Percentiles rank a stretch among this genome's conserved stretches.
These are phyloP conservation scores for Morelia viridis DNA, from an alignment of 2,797 vertebrate species.

Conservation along the genomic window DNA sequence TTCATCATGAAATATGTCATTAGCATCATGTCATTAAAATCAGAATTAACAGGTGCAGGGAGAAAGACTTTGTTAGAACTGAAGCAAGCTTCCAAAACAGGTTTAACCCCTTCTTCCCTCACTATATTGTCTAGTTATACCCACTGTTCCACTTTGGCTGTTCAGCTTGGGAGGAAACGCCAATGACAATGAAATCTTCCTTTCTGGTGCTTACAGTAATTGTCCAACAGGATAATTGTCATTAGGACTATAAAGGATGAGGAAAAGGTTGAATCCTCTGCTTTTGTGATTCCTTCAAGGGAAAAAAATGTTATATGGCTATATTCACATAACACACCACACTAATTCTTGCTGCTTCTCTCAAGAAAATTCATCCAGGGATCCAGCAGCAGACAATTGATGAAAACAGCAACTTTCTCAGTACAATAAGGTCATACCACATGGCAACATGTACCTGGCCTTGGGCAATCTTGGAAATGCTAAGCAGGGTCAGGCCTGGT, in stretches of 20 bases:
- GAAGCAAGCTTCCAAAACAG: neutral
- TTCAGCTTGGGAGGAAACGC: neutral
- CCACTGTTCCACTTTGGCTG: neutral
- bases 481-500: neutral
- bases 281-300: neutral
- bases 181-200: neutral
- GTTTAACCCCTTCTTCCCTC: neutral
- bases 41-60: neutral
- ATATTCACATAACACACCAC: neutral
- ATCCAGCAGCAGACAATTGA: neutral
- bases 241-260: neutral
- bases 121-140: neutral
- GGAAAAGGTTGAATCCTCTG: neutral
- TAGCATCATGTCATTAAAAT: neutral
- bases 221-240: neutral
- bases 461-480: neutral
- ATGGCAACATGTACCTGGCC: neutral
- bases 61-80: neutral
- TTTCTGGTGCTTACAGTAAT: neutral
- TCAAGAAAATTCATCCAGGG: neutral
- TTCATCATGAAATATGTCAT: neutral
- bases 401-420: neutral
- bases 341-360: neutral
- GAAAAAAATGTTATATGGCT: neutral
- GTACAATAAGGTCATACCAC: neutral